Base-by-base conservation (phyloP, 2,113 vertebrate species). In the mouse (Mus musculus) region DNA sequence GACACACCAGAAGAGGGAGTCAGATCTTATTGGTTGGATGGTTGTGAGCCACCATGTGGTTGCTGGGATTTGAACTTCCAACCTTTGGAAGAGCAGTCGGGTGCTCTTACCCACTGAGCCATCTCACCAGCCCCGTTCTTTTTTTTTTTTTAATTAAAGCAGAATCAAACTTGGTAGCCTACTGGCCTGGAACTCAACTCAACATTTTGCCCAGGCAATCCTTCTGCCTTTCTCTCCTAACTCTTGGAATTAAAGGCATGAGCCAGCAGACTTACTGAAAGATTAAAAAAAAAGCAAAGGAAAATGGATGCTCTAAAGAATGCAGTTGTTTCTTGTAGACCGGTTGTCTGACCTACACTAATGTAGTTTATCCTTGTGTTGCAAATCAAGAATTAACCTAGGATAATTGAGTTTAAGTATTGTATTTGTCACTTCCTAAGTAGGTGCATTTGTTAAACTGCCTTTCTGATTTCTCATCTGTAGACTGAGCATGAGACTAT, bases 401-500 rank as follows among this genome's bases (percentile, higher is more conserved):
- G 22, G 36, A 75, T 76, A 91, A 80, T 10, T 93, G 71, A 26
- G 7, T 91, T 91, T 91, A 78, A 88, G 28, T 88, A 46, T 56
- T 91, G 20, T 86, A 14, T 90, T 93, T 95, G 69, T 33, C 26
- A 90, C 11, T 65, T 88, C 46, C 13, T 86, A 85, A 86, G 52
- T 91, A n/a, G 24, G 14, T 30, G 59, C 56, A 30, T 73, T 88
- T 72, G 24, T 88, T 39, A 73, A 94, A 94, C 8, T 69, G 82
- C 84, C 4, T 78, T 96, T 95, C 56, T 94, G 61, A 88, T 65
- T 85, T 92, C n/a, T 88, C 17, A 26, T 73, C 14, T 88, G 12
- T 87, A 36, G 17, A 89, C 91, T 89, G 33, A 89, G 20, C 10
- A 36, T 92, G 95, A 65, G 81, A 69, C 95, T 78, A 84, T 84